Conservation (phyloP, 2,888 invertebrate species). For the Chelonus formosanus region DNA sequence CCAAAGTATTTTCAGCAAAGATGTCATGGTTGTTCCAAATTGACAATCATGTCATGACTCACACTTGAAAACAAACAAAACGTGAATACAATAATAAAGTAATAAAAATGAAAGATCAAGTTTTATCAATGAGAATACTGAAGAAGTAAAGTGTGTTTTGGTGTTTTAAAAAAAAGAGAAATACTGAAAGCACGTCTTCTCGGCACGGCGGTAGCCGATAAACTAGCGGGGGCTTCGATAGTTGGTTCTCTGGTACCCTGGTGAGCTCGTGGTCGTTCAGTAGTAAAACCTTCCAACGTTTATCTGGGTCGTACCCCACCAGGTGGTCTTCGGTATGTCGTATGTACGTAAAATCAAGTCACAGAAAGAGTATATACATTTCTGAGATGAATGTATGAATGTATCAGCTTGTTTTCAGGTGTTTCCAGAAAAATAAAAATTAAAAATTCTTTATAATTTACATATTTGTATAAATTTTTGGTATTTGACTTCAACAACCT, state of each 20-base stretch:
- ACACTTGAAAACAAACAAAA: too few relatives aligned
- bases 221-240: slow-evolving; percentile 48
- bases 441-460: too few relatives aligned
- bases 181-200: slow-evolving; percentile 43
- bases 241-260: slow-evolving; percentile 1
- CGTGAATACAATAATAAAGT: neutral
- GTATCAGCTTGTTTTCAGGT: slow-evolving; percentile 6
- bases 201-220: slow-evolving; percentile 56
- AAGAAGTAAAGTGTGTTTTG: too few relatives aligned
- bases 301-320: slow-evolving; percentile 61
- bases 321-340: slow-evolving; percentile 35
- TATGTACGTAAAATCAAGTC: slow-evolving; percentile 38
- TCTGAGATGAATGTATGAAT: slow-evolving; percentile 7
- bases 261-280: slow-evolving; percentile 35
- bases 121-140: too few relatives aligned
- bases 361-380: neutral
- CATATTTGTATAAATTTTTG: too few relatives aligned
- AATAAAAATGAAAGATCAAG: neutral
- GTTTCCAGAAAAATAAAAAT: slow-evolving; percentile 1
- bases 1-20: too few relatives aligned
- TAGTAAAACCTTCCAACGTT: slow-evolving; percentile 57
- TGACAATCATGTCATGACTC: too few relatives aligned
- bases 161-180: neutral
- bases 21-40: too few relatives aligned
- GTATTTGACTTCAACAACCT: neutral